Evolutionary conservation across 1,140 invertebrate species (phyloP).

Genomic region (Saccostrea echinata): DNA sequence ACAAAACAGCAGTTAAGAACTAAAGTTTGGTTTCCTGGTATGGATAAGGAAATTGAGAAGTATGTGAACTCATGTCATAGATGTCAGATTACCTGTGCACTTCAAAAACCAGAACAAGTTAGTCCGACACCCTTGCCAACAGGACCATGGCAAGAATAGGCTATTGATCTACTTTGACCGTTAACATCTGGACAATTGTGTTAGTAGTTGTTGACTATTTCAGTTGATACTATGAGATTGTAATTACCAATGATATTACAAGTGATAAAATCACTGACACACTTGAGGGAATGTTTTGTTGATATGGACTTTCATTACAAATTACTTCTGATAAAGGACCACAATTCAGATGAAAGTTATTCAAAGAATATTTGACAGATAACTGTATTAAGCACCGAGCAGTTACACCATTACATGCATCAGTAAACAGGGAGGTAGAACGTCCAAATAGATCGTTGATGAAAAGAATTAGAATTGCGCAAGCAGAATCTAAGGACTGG

Average conservation of each 20-base stretch:
- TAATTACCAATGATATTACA: too few species aligned
- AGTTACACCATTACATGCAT: constrained; percentile 57
- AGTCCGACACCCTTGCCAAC: constrained; percentile 47
- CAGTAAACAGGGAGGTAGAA: constrained; percentile 64
- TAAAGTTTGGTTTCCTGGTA: too few species aligned
- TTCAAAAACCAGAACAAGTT: constrained; percentile 54
- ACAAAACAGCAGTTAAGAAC: constrained; percentile 57
- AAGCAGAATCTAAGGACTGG: constrained; percentile 58
- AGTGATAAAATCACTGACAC: too few species aligned
- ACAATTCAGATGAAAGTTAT: constrained; percentile 54
- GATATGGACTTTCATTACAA: constrained; percentile 55
- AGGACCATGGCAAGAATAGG: constrained; percentile 61
- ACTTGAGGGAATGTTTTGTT: too few species aligned
- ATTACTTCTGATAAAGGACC: constrained; percentile 58
- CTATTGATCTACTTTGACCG: constrained; percentile 59
- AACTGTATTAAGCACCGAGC: constrained; percentile 32
- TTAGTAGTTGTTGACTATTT: constrained; percentile 62
- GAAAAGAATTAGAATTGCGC: constrained; percentile 61
- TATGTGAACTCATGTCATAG: constrained; percentile 56
- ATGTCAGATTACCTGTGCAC: constrained; percentile 56
- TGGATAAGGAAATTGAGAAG: constrained; percentile 61
- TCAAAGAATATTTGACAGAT: constrained; percentile 41
- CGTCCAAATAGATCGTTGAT: constrained; percentile 59
- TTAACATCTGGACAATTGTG: constrained; percentile 59
- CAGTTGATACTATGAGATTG: too few species aligned